Conservation (phyloP, 2,113 vertebrate genomes). For the Acrocephalus kingi region DNA sequence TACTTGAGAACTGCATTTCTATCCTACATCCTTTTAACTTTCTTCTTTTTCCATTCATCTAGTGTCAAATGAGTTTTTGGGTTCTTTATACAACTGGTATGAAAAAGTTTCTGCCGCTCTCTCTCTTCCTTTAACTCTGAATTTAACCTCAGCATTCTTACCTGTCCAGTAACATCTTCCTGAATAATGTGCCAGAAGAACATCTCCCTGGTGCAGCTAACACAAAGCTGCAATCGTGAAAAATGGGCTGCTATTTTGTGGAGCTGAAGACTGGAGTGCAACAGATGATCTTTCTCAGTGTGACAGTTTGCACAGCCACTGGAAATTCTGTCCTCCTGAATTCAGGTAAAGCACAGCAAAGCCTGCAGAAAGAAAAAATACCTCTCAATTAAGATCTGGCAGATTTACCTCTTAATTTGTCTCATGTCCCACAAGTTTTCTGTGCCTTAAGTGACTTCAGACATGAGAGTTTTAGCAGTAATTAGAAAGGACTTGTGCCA, state of each 20-base stretch:
- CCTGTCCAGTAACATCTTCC: neutral
- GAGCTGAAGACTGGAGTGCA: neutral
- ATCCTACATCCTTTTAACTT: slow-evolving; percentile 8
- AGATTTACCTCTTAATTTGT: neutral
- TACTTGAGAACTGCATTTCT: slow-evolving; percentile 1
- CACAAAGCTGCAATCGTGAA: slow-evolving; percentile 30
- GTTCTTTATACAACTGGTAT: neutral
- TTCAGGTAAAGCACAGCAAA: neutral
- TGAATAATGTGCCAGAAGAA: slow-evolving; percentile 31
- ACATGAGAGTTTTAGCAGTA: neutral
- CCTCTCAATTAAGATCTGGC: neutral
- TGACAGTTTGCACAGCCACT: slow-evolving; percentile 24
- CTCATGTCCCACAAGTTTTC: neutral
- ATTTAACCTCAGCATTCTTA: slow-evolving; percentile 16
- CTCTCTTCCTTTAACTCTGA: neutral
- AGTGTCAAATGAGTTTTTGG: neutral
- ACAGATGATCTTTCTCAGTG: slow-evolving; percentile 26
- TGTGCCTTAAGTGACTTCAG: neutral
- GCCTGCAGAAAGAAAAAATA: neutral
- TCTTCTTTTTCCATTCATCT: neutral
- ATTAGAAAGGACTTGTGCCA: slow-evolving; percentile 8
- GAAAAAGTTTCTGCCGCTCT: slow-evolving; percentile 3
- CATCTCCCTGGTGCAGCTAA: neutral
- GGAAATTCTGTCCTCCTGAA: slow-evolving; percentile 21
- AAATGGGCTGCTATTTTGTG: slow-evolving; percentile 8